Base-by-base conservation (phyloP, 1,140 invertebrate species). In the Danaus melanippus region DNA sequence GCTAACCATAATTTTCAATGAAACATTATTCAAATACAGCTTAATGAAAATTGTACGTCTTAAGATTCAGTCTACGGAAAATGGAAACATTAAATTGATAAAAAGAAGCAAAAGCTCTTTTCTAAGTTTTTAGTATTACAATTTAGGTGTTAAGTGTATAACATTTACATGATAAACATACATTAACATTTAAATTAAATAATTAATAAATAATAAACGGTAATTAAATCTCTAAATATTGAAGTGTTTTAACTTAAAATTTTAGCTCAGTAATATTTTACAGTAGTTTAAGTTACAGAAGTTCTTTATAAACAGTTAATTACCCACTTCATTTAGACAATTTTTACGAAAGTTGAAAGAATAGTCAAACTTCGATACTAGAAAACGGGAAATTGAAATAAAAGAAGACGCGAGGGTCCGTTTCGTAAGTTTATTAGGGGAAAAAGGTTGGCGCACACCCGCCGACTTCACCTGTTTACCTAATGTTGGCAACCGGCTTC, bases 311-410 rank as follows among this genome's bases (percentile, higher is more conserved):
- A 32, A 7, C 21, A 32, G 21, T 32, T 32, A 32, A 32, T 32
- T 32, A 32, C 21, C 21, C 21, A 32, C 21, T 32, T 32, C 21
- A 32, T 32, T 32, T 32, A 32, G 21, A 32, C 9, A 7, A 52
- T 52, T 52, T 45, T 45, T 15, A 9, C 12, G 32, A 45, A 21
- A 4, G 42, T 15, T 50, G 52, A 70, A 76, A 77, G 73, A 74
- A 77, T 71, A 74, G 64, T 73, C 56, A 64, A 79, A 76, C 64
- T 73, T 74, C 58, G 58, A 15, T 46, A 69, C 21, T 32, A 72
- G 60, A 68, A 68, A 49, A 49, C 62, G 58, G 61, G 56, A 69
- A 74, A 74, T 71, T 70, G 75, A 78, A 81, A 76, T 77, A 78
- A 83, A 80, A 69, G 66, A 69, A 72, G 60, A 64, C 58, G 59